Base-by-base conservation (phyloP, 1,140 invertebrate species). In the Aphelinus atriplicis region DNA sequence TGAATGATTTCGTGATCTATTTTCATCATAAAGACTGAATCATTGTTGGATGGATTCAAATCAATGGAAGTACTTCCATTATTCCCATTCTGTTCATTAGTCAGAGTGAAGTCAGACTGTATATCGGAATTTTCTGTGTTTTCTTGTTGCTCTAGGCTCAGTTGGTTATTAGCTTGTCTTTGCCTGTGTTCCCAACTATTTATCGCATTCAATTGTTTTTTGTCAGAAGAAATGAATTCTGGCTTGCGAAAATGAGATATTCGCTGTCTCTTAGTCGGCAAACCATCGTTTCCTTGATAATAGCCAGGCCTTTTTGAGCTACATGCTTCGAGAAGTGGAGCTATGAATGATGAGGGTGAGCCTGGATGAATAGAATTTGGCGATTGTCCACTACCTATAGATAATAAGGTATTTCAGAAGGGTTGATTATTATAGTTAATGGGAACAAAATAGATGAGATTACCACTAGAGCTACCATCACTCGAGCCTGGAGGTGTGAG, bases 401-500 rank as follows among this genome's bases (percentile, higher is more conserved):
- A 26, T 26, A 69, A 76, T 64, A 26, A 75, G 7, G 47, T 2
- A 77, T 73, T 62, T 64, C 7, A 70, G 62, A 62, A 53, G 51
- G 51, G 9, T 9, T 53, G 26, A 26, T 26, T 26, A 26, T 26
- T 26, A 26, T 26, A 26, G 51, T 9, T 53, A 53, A 6, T 53
- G 9, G 7, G 43, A 57, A 55, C 9, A 66, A 56, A 53, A 55
- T 43, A 10, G 46, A 77, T 26, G 26, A 51, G 75, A 75, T 89
- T 90, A 78, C 91, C 91, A 58, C 92, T 93, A 69, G 90, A 91
- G 71, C 92, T 92, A 78, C 92, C 92, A 81, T 95, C 95, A 72
- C 93, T 95, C 80, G 94, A 95, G 63, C 94, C 92, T 6, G 95
- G 95, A 61, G 95, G 94, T 9, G 94, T 96, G 81, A 96, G 88